Evolutionary conservation across 2,113 vertebrate genomes (phyloP), one percentile per base, ranked within the genome.

Genomic region (Dermatemys mawii): DNA sequence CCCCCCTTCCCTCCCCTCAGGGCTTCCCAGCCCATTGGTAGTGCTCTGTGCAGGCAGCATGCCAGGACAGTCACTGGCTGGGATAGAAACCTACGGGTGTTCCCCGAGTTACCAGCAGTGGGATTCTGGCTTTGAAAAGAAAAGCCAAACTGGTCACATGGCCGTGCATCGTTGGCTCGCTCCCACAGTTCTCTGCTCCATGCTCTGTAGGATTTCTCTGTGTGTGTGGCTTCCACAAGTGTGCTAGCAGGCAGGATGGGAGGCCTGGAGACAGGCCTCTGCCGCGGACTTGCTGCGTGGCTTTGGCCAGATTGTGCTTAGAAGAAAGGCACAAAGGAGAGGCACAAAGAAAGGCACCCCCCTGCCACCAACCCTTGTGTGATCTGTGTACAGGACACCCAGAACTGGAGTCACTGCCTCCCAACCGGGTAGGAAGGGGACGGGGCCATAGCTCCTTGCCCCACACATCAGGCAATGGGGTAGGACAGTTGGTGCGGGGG

Each of bases 111-210:
- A 48, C 49, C 49, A 1, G 89, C 82, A n/a, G 17, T 38, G 63
- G n/a, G 63, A 3, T 5, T 38, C 35, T 4, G 0, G 10, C 75
- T 44, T 49, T 83, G 32, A 84, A 4, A 11, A 1, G 24, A 21
- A 26, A 86, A 80, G 63, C 84, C 29, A 12, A 63, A 24, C 4
- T 90, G 4, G 44, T 80, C 17, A 5, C n/a, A 14, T 83, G 73
- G 19, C 10, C 78, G 1, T 32, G 6, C 78, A 5, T 63, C 83
- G 0, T 44, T 89, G 29, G 32, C 48, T 81, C 48, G 2, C 1
- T 78, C 73, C 4, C 22, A 46, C 35, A n/a, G 2, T 78, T 48
- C 19, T 78, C 10, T 76, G 21, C 84, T 91, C 48, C 44, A 50
- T 53, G 24, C n/a, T 94, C 70, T 27, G 29, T 9, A 84, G 16